Evolutionary conservation across 2,888 invertebrate genomes (phyloP).

Genomic region (Trachelus stipa): DNA sequence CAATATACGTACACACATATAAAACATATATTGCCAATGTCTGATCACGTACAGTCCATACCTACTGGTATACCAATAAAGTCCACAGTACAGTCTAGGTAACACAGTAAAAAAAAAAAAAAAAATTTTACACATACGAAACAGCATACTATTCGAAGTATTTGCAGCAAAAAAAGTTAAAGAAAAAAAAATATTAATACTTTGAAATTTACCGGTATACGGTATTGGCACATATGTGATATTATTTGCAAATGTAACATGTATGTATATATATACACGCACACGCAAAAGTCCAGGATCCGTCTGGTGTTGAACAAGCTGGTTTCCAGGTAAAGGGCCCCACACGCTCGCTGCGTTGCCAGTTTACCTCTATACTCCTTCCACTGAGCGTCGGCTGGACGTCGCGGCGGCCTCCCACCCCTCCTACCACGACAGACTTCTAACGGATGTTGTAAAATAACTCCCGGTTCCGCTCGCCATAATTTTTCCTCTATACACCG

Average conservation of each 20-base stretch:
- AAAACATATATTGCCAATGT: background rate
- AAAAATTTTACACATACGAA: background rate
- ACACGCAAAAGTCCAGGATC: background rate
- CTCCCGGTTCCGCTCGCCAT: background rate
- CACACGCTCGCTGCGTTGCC: slow-evolving; percentile 35
- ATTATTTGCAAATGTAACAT: background rate
- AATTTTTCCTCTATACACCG: background rate
- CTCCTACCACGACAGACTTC: background rate
- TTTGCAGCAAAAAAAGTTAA: background rate
- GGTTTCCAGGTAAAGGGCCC: slow-evolving; percentile 43
- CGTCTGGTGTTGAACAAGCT: slow-evolving; percentile 14
- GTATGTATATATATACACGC: background rate
- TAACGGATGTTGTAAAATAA: slow-evolving; percentile 23
- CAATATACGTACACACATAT: background rate
- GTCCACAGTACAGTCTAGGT: background rate
- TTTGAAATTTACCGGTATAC: background rate
- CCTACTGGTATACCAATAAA: background rate
- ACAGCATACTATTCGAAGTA: background rate
- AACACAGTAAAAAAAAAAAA: background rate
- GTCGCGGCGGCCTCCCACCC: background rate
- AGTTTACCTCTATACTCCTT: slow-evolving; percentile 23
- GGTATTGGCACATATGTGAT: background rate
- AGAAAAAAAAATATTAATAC: background rate
- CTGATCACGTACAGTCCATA: background rate
- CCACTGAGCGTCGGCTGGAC: background rate